Evolutionary conservation across 2,113 vertebrate species (phyloP).

Genomic region (Neogobius melanostomus): DNA sequence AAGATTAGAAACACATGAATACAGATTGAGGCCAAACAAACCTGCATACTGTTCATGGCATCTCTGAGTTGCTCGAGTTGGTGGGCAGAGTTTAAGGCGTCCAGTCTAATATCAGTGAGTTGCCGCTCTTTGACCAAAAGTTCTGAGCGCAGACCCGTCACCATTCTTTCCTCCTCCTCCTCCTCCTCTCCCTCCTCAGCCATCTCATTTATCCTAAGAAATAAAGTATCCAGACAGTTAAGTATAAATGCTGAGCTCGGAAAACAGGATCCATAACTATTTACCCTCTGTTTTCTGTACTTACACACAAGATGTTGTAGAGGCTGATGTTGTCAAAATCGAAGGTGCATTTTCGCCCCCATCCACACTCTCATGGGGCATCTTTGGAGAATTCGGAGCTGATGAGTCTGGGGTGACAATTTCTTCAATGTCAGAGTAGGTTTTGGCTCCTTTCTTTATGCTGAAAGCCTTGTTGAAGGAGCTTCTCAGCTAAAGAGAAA

Average conservation of each 20-base stretch:
- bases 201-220: slow-evolving; percentile 80
- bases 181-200: slow-evolving; percentile 78
- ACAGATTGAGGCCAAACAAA: slow-evolving; percentile 47
- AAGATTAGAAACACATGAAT: neutral
- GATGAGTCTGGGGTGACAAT: slow-evolving; percentile 92
- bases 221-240: neutral
- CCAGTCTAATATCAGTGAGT: slow-evolving; percentile 92
- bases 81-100: slow-evolving; percentile 93
- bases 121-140: slow-evolving; percentile 96
- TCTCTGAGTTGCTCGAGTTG: slow-evolving; percentile 93
- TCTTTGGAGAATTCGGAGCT: slow-evolving; percentile 92
- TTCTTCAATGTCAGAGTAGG: slow-evolving; percentile 95
- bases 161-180: slow-evolving; percentile 85
- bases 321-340: slow-evolving; percentile 79
- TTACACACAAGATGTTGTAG: slow-evolving; percentile 81
- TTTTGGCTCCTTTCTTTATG: slow-evolving; percentile 95
- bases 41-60: slow-evolving; percentile 98
- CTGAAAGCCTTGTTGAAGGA: slow-evolving; percentile 98
- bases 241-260: neutral
- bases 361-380: slow-evolving; percentile 79
- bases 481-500: slow-evolving; percentile 83
- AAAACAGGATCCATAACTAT: neutral
- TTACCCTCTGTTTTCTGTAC: slow-evolving; percentile 23
- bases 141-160: slow-evolving; percentile 89
- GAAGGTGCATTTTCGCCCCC: slow-evolving; percentile 68